Conservation (phyloP, 2,113 vertebrate genomes). For the Axis porcinus region DNA sequence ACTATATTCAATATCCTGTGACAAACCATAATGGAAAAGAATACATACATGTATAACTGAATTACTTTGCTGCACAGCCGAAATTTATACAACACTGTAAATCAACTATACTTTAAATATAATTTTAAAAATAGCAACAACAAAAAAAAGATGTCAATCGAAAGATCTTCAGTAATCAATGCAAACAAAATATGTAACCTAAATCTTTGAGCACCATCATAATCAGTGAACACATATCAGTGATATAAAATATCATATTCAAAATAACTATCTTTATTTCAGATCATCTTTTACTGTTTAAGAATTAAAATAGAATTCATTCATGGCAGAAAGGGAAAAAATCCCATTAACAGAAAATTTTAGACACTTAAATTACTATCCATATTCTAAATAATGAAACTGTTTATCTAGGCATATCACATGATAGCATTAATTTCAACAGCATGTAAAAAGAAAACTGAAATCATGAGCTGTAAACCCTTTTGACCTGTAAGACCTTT, state of each 20-base stretch:
- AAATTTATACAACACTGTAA: not conserved
- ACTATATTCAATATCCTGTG: not conserved
- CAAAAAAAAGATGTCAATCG: not conserved
- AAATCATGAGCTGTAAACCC: not conserved
- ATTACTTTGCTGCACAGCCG: not conserved
- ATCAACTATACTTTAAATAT: not conserved
- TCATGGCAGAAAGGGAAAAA: not conserved
- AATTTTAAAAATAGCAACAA: not conserved
- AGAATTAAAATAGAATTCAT: conserved; percentile 34
- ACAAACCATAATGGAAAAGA: not conserved
- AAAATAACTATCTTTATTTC: conserved; percentile 10
- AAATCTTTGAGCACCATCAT: conserved; percentile 17
- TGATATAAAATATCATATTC: conserved; percentile 7
- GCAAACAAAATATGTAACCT: not conserved
- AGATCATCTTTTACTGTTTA: not conserved
- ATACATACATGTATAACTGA: not conserved
- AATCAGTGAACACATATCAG: not conserved
- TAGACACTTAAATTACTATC: conserved; percentile 25
- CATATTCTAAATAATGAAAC: not conserved
- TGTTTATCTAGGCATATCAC: not conserved
- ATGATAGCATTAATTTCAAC: conserved; percentile 10
- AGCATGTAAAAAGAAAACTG: not conserved
- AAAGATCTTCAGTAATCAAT: conserved; percentile 23
- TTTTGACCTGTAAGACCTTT: not conserved
- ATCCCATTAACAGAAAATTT: not conserved